phyloP scores from a whole-genome alignment of 2,888 invertebrate genomes.

The Pomacea canaliculata region DNA sequence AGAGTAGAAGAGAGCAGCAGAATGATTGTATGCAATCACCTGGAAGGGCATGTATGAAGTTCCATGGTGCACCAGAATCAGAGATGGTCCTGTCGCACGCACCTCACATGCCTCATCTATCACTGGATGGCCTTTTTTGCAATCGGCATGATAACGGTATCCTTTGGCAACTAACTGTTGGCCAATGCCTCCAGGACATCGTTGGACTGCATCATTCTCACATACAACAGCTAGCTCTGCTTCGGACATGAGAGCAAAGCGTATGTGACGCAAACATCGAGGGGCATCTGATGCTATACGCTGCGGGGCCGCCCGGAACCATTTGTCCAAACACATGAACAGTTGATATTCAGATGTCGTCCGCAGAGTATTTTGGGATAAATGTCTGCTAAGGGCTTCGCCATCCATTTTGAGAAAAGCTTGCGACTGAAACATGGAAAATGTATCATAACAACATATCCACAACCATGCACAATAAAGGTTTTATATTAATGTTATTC shows the following conservation, averaged over 20 bases:
- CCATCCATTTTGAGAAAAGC: conserved; percentile 60
- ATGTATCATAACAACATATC: neutral
- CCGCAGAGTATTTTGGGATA: conserved; percentile 54
- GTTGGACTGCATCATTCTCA: conserved; percentile 55
- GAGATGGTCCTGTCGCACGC: conserved; percentile 46
- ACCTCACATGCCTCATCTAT: conserved; percentile 54
- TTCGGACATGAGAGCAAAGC: conserved; percentile 65
- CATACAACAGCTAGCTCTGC: conserved; percentile 53
- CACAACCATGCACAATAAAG: neutral
- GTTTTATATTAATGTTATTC: neutral
- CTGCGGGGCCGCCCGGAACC: conserved; percentile 45
- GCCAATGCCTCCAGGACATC: conserved; percentile 46
- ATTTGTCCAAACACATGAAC: conserved; percentile 58
- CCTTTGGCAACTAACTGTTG: conserved; percentile 55
- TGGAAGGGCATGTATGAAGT: conserved; percentile 67
- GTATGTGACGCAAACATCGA: conserved; percentile 55
- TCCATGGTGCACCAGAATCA: conserved; percentile 63
- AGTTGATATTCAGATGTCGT: conserved; percentile 60
- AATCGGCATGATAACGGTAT: conserved; percentile 56
- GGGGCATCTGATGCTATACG: conserved; percentile 47
- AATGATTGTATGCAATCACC: conserved; percentile 63
- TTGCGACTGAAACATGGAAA: conserved; percentile 36
- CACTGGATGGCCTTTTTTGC: conserved; percentile 58
- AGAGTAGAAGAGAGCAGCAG: conserved; percentile 56
- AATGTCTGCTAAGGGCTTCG: conserved; percentile 51